Base-by-base conservation (phyloP, 64 coral and sea anemone genomes). In the Astreopora myriophthalma region DNA sequence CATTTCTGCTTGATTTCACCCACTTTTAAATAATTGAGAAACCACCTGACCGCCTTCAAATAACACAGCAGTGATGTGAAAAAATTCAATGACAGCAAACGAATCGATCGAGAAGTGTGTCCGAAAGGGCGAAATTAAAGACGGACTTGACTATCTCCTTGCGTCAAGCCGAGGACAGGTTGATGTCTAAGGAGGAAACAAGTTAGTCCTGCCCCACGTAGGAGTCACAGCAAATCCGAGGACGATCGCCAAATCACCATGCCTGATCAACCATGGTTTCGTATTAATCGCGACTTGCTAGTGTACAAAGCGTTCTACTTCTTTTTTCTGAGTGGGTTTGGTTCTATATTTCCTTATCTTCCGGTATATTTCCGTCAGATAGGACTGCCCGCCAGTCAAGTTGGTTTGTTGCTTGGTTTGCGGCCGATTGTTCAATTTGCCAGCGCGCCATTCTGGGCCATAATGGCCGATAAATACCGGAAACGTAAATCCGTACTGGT, bases 281-380 rank as follows among this genome's bases (percentile, higher is more conserved):
- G 62, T 60, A 94, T 99, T 51, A 96, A 99, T 68, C 79, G 76
- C 34, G 97, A 99, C 48, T 77, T 99, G 24, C 58, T 99, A 32
- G 73, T 89, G 11, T 99, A 93, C 71, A 99, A 99, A 87, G 90
- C 88, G 34, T 99, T 99, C 70, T 99, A 99, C 63, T 99, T 99
- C 88, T 99, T 99, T 68, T 96, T 96, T 8, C 60, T 99, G 14
- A 85, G 94, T 84, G 97, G 90, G 39, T 93, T 99, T 22, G 97
- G 97, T 26, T 87, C 94, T 2, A 87, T 99, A 39, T 96, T 95
- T 91, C 97, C 97, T 7, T 99, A 96, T 87, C 77, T 99, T 61
- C 94, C 97, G 1, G 94, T 99, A 6, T 99, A 99, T 88, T 95
- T 99, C 62, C 89, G 97, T 31, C 97, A 99, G 83, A 94, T 99